phyloP scores from a whole-genome alignment of 2,113 vertebrate species.

The western clawed frog (Xenopus tropicalis) region DNA sequence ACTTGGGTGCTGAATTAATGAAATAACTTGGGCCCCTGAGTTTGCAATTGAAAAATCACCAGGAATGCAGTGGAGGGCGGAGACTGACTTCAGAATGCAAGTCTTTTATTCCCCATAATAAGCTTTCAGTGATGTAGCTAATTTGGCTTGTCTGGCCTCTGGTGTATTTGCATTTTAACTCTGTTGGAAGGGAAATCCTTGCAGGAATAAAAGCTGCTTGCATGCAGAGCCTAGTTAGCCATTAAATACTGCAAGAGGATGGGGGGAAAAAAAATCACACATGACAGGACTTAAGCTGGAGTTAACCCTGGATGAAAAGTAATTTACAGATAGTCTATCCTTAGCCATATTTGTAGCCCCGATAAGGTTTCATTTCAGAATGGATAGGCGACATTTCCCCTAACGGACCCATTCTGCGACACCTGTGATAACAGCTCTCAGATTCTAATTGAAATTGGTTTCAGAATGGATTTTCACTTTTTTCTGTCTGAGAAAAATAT shows the following conservation, averaged over 20 bases:
- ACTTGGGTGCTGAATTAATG: slow-evolving; percentile 83
- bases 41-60: slow-evolving; percentile 79
- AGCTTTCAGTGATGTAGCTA: slow-evolving; percentile 58
- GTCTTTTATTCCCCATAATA: slow-evolving; percentile 60
- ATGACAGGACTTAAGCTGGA: slow-evolving; percentile 98
- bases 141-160: slow-evolving; percentile 48
- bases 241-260: slow-evolving; percentile 94
- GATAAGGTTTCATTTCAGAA: slow-evolving; percentile 99
- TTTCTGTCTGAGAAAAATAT: slow-evolving; percentile 87
- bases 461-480: slow-evolving; percentile 99
- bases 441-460: slow-evolving; percentile 99
- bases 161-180: slow-evolving; percentile 62
- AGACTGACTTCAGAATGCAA: slow-evolving; percentile 62
- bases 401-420: slow-evolving; percentile 97
- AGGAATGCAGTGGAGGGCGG: slow-evolving; percentile 75
- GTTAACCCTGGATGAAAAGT: slow-evolving; percentile 99
- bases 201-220: slow-evolving; percentile 58
- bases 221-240: slow-evolving; percentile 77
- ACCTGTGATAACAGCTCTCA: slow-evolving; percentile 99
- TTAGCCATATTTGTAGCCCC: slow-evolving; percentile 95
- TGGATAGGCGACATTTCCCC: slow-evolving; percentile 99
- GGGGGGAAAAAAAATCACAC: slow-evolving; percentile 82
- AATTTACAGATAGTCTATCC: slow-evolving; percentile 99
- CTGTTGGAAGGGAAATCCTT: slow-evolving; percentile 53
- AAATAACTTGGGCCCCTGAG: slow-evolving; percentile 73